These are phyloP conservation scores for Notarius lentiginosus DNA, from an alignment of 2,113 vertebrate species.

Conservation along the genomic window DNA sequence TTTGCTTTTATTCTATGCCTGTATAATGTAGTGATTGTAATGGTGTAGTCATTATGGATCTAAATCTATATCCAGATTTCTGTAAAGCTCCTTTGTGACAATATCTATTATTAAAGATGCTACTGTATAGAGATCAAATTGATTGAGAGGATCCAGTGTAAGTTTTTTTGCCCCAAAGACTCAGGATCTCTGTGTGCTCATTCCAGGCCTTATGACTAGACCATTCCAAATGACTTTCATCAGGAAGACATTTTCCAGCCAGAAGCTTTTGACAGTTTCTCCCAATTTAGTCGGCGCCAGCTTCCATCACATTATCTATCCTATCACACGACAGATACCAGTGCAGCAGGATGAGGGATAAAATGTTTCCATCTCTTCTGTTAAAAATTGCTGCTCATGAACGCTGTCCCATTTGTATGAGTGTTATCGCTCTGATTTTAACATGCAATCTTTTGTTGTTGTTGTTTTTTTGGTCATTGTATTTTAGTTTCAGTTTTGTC, in stretches of 20 bases:
- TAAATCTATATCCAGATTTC: not conserved
- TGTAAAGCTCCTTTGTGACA: not conserved
- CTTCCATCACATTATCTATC: not conserved
- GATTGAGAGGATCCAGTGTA: not conserved
- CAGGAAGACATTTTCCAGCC: not conserved
- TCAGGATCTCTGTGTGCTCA: not conserved
- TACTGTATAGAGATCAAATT: not conserved
- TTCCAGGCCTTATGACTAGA: not conserved
- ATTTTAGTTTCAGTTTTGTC: not conserved
- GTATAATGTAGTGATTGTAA: not conserved
- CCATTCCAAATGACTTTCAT: conserved; percentile 1
- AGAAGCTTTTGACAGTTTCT: not conserved
- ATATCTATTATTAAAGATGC: not conserved
- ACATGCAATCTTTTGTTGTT: not conserved
- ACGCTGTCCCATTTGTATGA: not conserved
- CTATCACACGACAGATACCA: not conserved
- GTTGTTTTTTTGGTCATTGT: not conserved
- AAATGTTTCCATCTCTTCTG: conserved; percentile 14
- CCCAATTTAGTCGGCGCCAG: conserved; percentile 2
- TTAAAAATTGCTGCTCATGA: not conserved
- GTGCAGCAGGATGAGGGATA: not conserved
- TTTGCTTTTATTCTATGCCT: not conserved
- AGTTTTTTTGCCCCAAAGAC: not conserved
- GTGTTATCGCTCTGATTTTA: not conserved
- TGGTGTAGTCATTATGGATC: not conserved